These are phyloP conservation scores for Terebella lapidaria DNA, from an alignment of 2,888 invertebrate species.

Conservation along the genomic window DNA sequence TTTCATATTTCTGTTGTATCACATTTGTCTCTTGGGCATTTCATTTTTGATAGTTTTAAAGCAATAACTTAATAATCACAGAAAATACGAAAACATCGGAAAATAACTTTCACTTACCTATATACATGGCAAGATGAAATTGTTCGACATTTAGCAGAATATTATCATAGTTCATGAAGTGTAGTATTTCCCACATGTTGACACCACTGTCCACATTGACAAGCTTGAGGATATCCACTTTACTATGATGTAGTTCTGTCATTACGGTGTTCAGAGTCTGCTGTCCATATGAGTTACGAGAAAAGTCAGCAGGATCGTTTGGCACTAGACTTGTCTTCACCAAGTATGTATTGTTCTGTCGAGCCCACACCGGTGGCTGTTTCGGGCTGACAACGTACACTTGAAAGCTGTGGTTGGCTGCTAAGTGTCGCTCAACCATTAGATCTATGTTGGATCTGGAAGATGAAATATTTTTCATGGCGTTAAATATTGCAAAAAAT, in stretches of 20 bases:
- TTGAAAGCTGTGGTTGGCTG: constrained; percentile 33
- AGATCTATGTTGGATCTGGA: not conserved
- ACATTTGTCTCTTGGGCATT: no score
- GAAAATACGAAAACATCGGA: no score
- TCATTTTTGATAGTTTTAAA: no score
- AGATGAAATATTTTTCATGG: not conserved
- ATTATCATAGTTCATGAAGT: constrained; percentile 38
- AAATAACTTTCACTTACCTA: no score
- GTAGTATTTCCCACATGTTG: constrained; percentile 38
- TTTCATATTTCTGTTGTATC: no score
- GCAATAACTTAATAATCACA: no score
- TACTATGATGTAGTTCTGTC: constrained; percentile 27
- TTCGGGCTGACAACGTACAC: constrained; percentile 33
- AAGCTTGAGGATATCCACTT: constrained; percentile 38
- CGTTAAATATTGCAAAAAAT: no score
- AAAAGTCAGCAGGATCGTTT: constrained; percentile 45
- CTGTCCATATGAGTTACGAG: constrained; percentile 41
- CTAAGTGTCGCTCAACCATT: constrained; percentile 29
- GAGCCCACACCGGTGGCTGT: constrained; percentile 17
- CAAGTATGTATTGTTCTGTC: constrained; percentile 28
- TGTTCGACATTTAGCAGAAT: constrained; percentile 34
- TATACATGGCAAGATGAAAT: constrained; percentile 37
- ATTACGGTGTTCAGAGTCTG: constrained; percentile 42
- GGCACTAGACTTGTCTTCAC: constrained; percentile 36
- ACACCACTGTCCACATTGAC: constrained; percentile 25